Evolutionary conservation across 2,797 vertebrate species (phyloP).

Genomic region (Leptatherina wallacei): DNA sequence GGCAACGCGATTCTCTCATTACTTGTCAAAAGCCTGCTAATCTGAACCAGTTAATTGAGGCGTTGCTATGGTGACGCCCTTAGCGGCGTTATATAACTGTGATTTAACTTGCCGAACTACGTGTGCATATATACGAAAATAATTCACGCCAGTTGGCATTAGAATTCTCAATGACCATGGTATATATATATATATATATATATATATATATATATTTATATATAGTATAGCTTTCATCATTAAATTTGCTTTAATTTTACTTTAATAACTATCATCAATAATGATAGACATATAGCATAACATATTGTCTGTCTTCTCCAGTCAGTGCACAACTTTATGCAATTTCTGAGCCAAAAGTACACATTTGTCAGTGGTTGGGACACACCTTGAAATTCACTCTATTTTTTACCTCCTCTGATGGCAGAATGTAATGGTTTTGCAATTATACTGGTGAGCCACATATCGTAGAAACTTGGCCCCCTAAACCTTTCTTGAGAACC

Average conservation of each 20-base stretch:
- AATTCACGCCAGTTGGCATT: too few species aligned
- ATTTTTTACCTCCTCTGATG: conserved; percentile 50
- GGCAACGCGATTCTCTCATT: too few species aligned
- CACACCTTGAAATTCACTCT: conserved; percentile 55
- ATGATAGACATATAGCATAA: neutral
- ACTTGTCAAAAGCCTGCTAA: too few species aligned
- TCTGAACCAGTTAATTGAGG: too few species aligned
- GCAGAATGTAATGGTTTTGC: conserved; percentile 69
- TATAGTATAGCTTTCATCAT: too few species aligned
- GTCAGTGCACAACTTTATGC: neutral
- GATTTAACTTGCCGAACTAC: too few species aligned
- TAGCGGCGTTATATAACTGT: too few species aligned
- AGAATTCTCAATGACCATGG: too few species aligned
- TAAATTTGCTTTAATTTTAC: neutral
- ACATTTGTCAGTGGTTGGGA: conserved; percentile 36
- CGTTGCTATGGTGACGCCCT: too few species aligned
- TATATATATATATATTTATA: too few species aligned
- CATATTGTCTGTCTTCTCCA: conserved; percentile 3
- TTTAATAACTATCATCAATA: neutral
- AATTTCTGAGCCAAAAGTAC: conserved; percentile 26
- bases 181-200: too few species aligned
- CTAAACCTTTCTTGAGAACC: conserved; percentile 61
- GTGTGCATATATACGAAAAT: too few species aligned
- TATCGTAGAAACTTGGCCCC: conserved; percentile 57
- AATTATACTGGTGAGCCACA: conserved; percentile 76